phyloP scores from a whole-genome alignment of 2,797 vertebrate genomes.

The Heliangelus exortis region DNA sequence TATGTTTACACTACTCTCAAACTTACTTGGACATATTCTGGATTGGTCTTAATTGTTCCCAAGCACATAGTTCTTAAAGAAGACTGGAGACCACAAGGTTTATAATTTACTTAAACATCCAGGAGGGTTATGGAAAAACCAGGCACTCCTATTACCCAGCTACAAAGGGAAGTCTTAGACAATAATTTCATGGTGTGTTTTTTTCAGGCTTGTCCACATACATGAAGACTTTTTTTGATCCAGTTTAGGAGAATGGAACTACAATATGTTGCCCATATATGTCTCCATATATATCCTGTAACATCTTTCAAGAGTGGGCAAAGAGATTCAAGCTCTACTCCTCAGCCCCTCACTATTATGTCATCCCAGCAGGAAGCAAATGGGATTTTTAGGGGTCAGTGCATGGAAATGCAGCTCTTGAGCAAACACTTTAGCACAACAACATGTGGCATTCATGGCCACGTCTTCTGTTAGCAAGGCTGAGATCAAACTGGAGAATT shows the following conservation, averaged over 20 bases:
- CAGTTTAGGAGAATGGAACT: not conserved
- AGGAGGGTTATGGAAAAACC: not conserved
- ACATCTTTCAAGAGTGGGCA: slow-evolving; percentile 13
- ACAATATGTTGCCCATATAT: not conserved
- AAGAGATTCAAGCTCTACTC: not conserved
- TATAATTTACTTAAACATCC: not conserved
- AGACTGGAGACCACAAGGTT: not conserved
- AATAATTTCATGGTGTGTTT: not conserved
- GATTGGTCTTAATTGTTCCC: not conserved
- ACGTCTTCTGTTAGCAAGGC: not conserved
- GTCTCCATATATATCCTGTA: not conserved
- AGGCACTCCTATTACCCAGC: not conserved
- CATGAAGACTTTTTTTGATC: not conserved
- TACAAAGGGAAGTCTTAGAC: not conserved
- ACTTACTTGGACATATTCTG: not conserved
- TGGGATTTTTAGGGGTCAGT: slow-evolving; percentile 27
- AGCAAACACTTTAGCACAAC: not conserved
- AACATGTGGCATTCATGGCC: not conserved
- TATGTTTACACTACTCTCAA: not conserved
- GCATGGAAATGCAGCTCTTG: not conserved
- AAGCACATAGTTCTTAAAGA: not conserved
- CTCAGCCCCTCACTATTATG: not conserved
- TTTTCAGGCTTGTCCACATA: not conserved
- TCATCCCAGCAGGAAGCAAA: slow-evolving; percentile 42
- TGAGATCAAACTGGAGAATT: not conserved